Base-by-base conservation (phyloP, 2,113 vertebrate species). In the Butorides virescens region DNA sequence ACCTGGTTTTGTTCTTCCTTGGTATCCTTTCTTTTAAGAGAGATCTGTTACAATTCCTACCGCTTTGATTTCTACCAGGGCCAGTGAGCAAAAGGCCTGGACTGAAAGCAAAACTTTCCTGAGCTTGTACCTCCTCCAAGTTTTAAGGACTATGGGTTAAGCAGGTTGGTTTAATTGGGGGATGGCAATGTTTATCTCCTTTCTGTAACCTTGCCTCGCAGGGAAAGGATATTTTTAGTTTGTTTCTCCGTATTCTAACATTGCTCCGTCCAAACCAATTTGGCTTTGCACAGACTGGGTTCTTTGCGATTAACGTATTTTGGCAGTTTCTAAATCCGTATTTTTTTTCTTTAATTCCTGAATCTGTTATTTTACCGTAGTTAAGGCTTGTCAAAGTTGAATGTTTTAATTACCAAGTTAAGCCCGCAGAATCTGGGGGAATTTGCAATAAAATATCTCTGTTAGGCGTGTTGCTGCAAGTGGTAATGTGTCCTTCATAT, bases 301-400 rank as follows among this genome's bases (percentile, higher is more conserved):
- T 68, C 94, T 85, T 66, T 47, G 66, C 10, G 19, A 62, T 89
- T 84, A 89, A 86, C 42, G 5, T 47, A 39, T 53, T 72, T 76
- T 92, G 83, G 86, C 95, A 96, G 72, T 95, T 88, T 92, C 75
- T 62, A 93, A 96, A 94, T 93, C 93, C 3, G 1, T 93, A n/a
- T 82, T 95, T 97, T 88, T 87, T 75, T 26, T 14, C 50, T 85
- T 65, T 97, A 93, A 96, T 93, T 96, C 80, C 56, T 53, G 27
- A 76, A 62, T 90, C 88, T 96, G 44, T 96, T 93, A 84, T 92
- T 97, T 97, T 93, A 86, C 90, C 26, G 36, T 74, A 91, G 81
- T 89, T 94, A 92, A 90, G 84, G 39, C 84, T 97, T 76, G 62
- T 88, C 76, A 72, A 32, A 79, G 37, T 62, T 84, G 42, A 74